Conservation (phyloP, 2,888 invertebrate genomes). For the Hypselothyrea guttata region DNA sequence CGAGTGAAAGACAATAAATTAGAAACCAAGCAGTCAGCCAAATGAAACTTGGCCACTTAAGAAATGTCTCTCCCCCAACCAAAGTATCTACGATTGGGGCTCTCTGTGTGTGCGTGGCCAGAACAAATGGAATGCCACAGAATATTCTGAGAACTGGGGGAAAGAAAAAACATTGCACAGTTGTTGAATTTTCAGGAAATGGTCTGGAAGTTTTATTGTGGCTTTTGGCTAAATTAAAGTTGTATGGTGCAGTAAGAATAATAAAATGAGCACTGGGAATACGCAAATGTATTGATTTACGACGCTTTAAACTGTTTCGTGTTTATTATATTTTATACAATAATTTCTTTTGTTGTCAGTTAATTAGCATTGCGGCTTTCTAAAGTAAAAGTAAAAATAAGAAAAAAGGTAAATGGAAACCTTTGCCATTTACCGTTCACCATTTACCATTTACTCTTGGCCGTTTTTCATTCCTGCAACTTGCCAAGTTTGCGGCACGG, state of each 20-base stretch:
- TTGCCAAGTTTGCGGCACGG: constrained; percentile 17
- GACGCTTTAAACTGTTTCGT: not conserved
- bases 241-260: not conserved
- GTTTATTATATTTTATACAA: not conserved
- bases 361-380: constrained; percentile 16
- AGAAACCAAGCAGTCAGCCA: constrained; percentile 27
- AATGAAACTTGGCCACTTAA: constrained; percentile 20
- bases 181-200: constrained; percentile 5
- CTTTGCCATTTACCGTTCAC: constrained; percentile 1
- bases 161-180: not conserved
- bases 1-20: constrained; percentile 35
- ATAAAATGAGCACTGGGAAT: not conserved
- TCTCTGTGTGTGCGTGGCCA: not conserved
- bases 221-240: constrained; percentile 1
- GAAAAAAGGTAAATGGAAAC: constrained; percentile 11
- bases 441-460: constrained; percentile 3
- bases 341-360: constrained; percentile 14
- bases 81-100: too few species aligned
- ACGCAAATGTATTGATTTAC: constrained; percentile 11
- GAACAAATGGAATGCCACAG: constrained; percentile 9
- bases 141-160: not conserved
- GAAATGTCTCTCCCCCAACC: not conserved
- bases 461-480: constrained; percentile 5
- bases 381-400: not conserved
- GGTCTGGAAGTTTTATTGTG: constrained; percentile 15